phyloP scores from a whole-genome alignment of 1,140 invertebrate species.

The Cydia fagiglandana region DNA sequence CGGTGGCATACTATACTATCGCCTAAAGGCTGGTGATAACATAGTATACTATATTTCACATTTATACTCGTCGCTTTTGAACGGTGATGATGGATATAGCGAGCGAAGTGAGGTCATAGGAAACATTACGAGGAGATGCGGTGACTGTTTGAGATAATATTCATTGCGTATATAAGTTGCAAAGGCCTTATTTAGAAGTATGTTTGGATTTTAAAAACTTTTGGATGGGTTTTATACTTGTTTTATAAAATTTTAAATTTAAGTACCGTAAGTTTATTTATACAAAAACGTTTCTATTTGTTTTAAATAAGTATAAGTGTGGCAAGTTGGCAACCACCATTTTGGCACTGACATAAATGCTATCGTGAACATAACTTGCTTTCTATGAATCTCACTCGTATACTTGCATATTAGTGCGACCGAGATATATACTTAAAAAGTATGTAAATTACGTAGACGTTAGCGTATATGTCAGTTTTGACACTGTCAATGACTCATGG shows the following conservation, averaged over 20 bases:
- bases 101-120: not conserved
- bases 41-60: not conserved
- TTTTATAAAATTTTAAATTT: no score
- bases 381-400: no score
- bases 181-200: not conserved
- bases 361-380: no score
- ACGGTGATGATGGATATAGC: not conserved
- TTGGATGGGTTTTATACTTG: not conserved
- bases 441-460: no score
- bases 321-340: no score
- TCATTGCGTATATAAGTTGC: not conserved
- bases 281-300: no score
- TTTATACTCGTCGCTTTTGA: not conserved
- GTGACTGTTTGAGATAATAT: not conserved
- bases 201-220: not conserved
- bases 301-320: not conserved
- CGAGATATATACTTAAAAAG: no score
- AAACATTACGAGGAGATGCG: slow-evolving; percentile 9
- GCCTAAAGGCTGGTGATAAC: not conserved
- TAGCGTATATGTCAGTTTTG: no score
- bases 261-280: no score
- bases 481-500: no score
- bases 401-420: no score
- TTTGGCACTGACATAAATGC: no score
- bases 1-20: not conserved